A percentile compares a stretch with the other conserved stretches of the same genome.
Conservation (phyloP, 2,113 vertebrate species). For the Alouatta palliata region DNA sequence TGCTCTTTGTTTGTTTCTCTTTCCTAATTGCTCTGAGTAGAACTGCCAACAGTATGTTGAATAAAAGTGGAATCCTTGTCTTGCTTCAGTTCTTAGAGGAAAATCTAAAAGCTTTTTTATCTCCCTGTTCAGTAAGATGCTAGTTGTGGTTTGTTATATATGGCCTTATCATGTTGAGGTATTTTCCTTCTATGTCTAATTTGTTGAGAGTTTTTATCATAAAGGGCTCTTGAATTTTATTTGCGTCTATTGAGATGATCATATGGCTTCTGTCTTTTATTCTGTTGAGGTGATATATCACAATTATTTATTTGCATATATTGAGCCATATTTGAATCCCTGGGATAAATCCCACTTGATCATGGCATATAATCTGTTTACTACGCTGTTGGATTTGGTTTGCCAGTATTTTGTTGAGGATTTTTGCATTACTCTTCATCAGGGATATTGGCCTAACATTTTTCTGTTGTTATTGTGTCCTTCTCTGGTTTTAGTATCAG, state of each 20-base stretch:
- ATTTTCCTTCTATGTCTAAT: background rate
- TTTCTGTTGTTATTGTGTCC: background rate
- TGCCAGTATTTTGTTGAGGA: background rate
- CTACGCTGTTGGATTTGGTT: background rate
- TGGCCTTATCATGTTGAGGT: background rate
- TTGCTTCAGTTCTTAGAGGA: background rate
- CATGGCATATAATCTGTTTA: background rate
- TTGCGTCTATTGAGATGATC: background rate
- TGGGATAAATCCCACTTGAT: background rate
- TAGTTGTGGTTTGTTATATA: background rate
- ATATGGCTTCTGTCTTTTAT: background rate
- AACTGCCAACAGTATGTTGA: background rate
- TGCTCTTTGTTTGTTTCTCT: background rate
- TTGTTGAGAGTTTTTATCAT: background rate
- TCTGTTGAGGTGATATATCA: background rate
- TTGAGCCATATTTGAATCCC: background rate
- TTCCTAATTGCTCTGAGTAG: background rate
- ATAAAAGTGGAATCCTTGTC: background rate
- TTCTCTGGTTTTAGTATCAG: background rate
- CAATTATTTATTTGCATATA: background rate
- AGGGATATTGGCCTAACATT: background rate
- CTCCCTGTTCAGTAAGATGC: background rate
- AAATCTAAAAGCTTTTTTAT: background rate
- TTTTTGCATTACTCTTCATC: background rate
- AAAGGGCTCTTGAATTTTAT: background rate